Evolutionary conservation across 2,113 vertebrate species (phyloP).

Genomic region (Strigops habroptila): DNA sequence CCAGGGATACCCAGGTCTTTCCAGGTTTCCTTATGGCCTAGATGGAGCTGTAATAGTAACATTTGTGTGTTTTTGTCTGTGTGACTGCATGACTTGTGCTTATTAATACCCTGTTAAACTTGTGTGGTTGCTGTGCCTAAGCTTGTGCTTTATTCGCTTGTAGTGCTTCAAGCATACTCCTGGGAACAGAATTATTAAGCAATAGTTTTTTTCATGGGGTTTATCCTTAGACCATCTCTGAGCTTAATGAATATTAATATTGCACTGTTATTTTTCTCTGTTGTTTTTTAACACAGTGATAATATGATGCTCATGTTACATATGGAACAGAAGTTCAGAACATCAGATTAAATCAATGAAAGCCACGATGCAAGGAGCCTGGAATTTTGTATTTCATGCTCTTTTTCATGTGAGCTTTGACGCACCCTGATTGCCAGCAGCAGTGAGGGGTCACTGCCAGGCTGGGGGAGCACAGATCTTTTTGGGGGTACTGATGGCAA

Average conservation of each 20-base stretch:
- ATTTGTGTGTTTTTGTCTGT: not conserved
- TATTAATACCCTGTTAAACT: not conserved
- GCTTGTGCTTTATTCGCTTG: not conserved
- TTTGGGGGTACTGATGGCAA: fast-evolving
- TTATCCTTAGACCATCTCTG: not conserved
- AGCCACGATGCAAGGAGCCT: fast-evolving
- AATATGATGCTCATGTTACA: not conserved
- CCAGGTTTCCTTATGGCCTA: not conserved
- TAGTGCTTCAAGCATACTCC: not conserved
- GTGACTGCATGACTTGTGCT: not conserved
- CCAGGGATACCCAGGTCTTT: not conserved
- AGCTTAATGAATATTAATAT: not conserved
- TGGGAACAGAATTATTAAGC: not conserved
- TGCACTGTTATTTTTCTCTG: not conserved
- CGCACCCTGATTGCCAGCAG: not conserved
- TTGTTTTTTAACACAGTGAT: not conserved
- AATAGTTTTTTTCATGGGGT: not conserved
- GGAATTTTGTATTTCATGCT: not conserved
- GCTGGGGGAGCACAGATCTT: not conserved
- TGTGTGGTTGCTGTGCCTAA: not conserved
- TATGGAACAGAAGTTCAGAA: not conserved
- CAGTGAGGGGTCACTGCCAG: not conserved
- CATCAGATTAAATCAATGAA: not conserved
- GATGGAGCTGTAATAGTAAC: not conserved
- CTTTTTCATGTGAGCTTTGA: not conserved